Base-by-base conservation (phyloP, 2,888 invertebrate species). In the Tuberolachnus salignus region DNA sequence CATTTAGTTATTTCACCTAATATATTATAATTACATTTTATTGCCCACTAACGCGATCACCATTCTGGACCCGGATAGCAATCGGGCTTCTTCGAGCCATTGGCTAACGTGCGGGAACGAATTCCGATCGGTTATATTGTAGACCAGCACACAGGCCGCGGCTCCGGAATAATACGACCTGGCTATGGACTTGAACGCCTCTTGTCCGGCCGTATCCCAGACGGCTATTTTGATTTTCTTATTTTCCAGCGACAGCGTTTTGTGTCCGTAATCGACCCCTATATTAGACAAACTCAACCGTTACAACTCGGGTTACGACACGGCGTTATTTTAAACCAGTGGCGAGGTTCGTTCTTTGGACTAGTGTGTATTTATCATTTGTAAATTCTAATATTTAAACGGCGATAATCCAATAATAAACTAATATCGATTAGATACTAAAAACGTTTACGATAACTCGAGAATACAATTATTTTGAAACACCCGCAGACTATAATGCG, bases 201-300 rank as follows among this genome's bases (percentile, higher is more conserved):
- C 99, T 86, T 97, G 97, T 16, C 99, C 98, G 84, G 98, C 99
- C 82, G 99, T 99, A 86, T 97, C 97, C 99, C 99, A 99, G 84
- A 99, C 99, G 89, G 99, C 99, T 88, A 99, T 99, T 89, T 99
- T 99, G 82, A 99, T 98, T 83, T 98, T 99, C 83, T 96, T 98
- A 84, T 92, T 92, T 86, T 97, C 96, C 88, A 99, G 90, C 88
- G 98, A 98, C 82, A 99, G 95, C 81, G 99, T 99, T 89, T 99
- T 69, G 13, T 59, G 75, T 21, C 75, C 75, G 21, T 78, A 78
- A 21, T 78, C 75, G 10, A 78, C 51, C 6, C 75, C 75, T 69
- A n/a, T n/a, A n/a, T n/a, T n/a, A 34, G 6, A 34, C 3, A 34
- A 34, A 34, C 6, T 34, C 34, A 6, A 34, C 6, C 34, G 6